These are phyloP conservation scores for Campaea margaritaria DNA, from an alignment of 2,888 invertebrate species.

Conservation along the genomic window DNA sequence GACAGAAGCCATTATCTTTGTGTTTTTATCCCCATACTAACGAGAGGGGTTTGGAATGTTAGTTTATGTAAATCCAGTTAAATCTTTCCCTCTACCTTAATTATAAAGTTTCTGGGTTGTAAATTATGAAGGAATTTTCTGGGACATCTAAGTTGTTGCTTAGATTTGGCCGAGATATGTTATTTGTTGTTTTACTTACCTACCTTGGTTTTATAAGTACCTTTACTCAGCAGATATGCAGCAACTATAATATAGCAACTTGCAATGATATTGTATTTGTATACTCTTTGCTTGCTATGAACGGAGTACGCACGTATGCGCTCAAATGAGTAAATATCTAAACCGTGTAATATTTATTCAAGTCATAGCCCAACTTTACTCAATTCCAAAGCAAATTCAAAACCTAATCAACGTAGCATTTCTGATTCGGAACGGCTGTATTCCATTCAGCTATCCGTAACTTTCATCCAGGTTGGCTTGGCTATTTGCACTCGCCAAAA, in stretches of 20 bases:
- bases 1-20: slow-evolving; percentile 29
- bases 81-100: slow-evolving; percentile 24
- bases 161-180: too few relatives aligned
- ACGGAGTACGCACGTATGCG: not conserved
- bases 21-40: slow-evolving; percentile 27
- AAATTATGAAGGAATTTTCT: not conserved
- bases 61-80: slow-evolving; percentile 31
- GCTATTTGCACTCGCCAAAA: slow-evolving; percentile 27
- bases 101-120: slow-evolving; percentile 6
- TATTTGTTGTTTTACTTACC: too few relatives aligned
- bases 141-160: not conserved
- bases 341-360: slow-evolving; percentile 51
- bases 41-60: slow-evolving; percentile 26
- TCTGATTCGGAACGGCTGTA: slow-evolving; percentile 51
- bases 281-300: slow-evolving; percentile 11
- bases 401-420: slow-evolving; percentile 61
- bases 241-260: too few relatives aligned
- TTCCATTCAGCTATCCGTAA: slow-evolving; percentile 51
- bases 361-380: slow-evolving; percentile 51
- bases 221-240: too few relatives aligned
- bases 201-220: too few relatives aligned
- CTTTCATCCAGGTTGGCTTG: slow-evolving; percentile 34
- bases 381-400: slow-evolving; percentile 57
- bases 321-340: slow-evolving; percentile 7
- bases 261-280: too few relatives aligned